Evolutionary conservation across 2,113 vertebrate genomes (phyloP).

Genomic region (Cheilinus undulatus): DNA sequence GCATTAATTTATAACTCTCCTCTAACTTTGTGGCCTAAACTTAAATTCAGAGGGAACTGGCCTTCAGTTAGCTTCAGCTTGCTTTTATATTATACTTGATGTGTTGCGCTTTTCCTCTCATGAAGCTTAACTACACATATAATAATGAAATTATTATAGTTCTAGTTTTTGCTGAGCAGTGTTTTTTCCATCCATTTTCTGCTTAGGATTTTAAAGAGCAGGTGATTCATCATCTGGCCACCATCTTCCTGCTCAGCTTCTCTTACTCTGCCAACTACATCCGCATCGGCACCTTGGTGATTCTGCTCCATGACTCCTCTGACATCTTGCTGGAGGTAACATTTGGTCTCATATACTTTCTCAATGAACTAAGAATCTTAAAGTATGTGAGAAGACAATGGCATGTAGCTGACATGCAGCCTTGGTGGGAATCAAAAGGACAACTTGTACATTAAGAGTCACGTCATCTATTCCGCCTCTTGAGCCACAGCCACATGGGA

Average conservation of each 20-base stretch:
- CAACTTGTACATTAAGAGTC: neutral
- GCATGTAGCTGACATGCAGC: neutral
- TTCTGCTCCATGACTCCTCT: constrained; percentile 90
- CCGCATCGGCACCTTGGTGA: constrained; percentile 89
- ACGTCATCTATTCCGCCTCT: neutral
- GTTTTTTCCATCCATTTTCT: too few species aligned
- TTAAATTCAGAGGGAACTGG: too few species aligned
- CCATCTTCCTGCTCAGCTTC: constrained; percentile 89
- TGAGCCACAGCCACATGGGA: neutral
- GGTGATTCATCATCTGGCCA: constrained; percentile 89
- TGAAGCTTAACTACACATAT: neutral
- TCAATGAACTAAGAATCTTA: neutral
- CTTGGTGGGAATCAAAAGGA: neutral
- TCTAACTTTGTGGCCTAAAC: too few species aligned
- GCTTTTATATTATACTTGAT: neutral
- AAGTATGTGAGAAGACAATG: too few species aligned
- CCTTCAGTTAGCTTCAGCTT: neutral
- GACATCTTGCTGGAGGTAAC: constrained; percentile 92
- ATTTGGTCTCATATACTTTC: neutral
- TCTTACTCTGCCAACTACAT: constrained; percentile 94
- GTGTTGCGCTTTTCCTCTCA: neutral
- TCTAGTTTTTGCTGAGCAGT: too few species aligned
- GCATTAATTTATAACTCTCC: neutral
- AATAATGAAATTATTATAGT: too few species aligned
- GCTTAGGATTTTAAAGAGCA: constrained; percentile 97